These are phyloP conservation scores for Tetanocera ferruginea DNA, from an alignment of 2,888 invertebrate species.

Conservation along the genomic window DNA sequence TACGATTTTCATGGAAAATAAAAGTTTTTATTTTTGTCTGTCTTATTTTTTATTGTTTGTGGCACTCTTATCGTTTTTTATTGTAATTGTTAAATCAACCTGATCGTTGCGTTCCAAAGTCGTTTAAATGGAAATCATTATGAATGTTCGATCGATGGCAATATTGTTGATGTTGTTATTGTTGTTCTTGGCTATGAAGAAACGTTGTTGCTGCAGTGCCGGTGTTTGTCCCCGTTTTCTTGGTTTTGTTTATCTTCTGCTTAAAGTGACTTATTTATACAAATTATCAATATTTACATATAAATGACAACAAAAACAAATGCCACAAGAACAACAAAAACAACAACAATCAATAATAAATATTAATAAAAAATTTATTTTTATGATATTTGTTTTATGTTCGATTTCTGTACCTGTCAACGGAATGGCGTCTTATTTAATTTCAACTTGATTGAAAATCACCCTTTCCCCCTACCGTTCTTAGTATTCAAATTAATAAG, in stretches of 20 bases:
- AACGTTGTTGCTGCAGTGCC: background rate
- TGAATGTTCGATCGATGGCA: constrained; percentile 27
- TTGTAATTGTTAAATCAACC: constrained; percentile 26
- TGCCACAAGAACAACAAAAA: constrained; percentile 7
- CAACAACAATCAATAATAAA: constrained; percentile 2
- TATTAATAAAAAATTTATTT: constrained; percentile 1
- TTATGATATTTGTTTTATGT: constrained; percentile 4
- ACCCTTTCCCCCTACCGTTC: background rate
- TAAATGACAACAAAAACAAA: constrained; percentile 41
- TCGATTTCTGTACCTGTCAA: background rate
- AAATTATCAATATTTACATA: constrained; percentile 61
- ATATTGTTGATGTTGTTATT: background rate
- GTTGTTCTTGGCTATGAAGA: background rate
- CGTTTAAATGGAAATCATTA: constrained; percentile 39
- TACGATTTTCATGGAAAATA: constrained; percentile 27
- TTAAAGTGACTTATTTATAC: constrained; percentile 52
- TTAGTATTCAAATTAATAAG: too few relatives aligned
- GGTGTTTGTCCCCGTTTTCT: constrained; percentile 25
- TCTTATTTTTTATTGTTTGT: background rate
- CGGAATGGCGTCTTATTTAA: constrained; percentile 14
- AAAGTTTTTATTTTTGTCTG: background rate
- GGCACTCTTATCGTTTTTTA: background rate
- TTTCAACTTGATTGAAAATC: background rate
- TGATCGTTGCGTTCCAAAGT: constrained; percentile 21
- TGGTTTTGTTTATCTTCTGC: constrained; percentile 51